Percentiles rank a stretch among this genome's conserved stretches.
Conservation (phyloP, 1,140 invertebrate genomes). For the Calephelis nemesis region DNA sequence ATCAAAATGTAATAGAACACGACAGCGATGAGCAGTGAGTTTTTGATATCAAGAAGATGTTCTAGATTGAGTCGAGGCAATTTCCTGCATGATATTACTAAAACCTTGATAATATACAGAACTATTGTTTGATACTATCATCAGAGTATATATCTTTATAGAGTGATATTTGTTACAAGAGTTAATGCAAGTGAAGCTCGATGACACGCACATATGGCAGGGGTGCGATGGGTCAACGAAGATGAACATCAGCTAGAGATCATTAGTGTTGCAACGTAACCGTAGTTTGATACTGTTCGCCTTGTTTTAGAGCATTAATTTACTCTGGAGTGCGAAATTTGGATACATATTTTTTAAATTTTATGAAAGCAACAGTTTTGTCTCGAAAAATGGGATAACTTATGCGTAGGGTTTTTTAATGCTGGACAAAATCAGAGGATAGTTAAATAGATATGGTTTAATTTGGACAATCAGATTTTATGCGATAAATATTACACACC, state of each 20-base stretch:
- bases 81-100: background rate
- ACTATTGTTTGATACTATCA: background rate
- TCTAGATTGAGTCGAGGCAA: background rate
- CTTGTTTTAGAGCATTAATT: background rate
- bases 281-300: slow-evolving; percentile 16
- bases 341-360: background rate
- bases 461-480: too few relatives aligned
- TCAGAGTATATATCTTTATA: slow-evolving; percentile 7
- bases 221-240: slow-evolving; percentile 22
- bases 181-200: slow-evolving; percentile 16
- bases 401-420: background rate
- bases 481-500: too few relatives aligned
- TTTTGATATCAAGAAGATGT: too few relatives aligned
- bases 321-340: background rate
- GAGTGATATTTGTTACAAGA: slow-evolving; percentile 9
- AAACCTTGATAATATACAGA: too few relatives aligned
- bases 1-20: too few relatives aligned
- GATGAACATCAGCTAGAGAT: slow-evolving; percentile 36
- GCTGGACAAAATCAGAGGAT: too few relatives aligned
- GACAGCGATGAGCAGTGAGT: too few relatives aligned
- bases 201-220: slow-evolving; percentile 14
- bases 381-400: background rate
- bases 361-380: background rate
- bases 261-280: slow-evolving; percentile 37
- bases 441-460: too few relatives aligned